Conservation (phyloP, 2,888 invertebrate species). For the Phlogophora meticulosa region DNA sequence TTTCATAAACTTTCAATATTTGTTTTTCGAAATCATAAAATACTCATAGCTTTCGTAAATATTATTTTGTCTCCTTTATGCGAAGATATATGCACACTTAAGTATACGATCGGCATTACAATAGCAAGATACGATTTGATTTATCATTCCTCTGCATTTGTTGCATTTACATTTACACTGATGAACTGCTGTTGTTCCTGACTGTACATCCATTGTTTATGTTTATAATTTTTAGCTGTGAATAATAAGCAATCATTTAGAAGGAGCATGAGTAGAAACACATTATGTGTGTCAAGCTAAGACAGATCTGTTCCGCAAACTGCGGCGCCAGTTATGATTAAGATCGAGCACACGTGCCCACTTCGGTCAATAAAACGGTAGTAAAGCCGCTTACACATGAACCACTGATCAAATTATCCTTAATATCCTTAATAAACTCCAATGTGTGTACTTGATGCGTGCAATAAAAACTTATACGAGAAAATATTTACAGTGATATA, state of each 20-base stretch:
- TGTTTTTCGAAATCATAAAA: conserved; percentile 37
- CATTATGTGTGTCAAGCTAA: conserved; percentile 54
- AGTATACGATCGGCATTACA: conserved; percentile 5
- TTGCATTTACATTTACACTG: conserved; percentile 20
- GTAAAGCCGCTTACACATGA: conserved; percentile 66
- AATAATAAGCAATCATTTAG: conserved; percentile 46
- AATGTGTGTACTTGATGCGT: conserved; percentile 53
- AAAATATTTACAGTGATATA: conserved; percentile 60
- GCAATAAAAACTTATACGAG: conserved; percentile 66
- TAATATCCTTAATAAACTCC: conserved; percentile 62
- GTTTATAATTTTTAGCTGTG: conserved; percentile 48
- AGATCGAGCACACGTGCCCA: conserved; percentile 69
- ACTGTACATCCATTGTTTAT: conserved; percentile 20
- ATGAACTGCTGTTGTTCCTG: conserved; percentile 1
- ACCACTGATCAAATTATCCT: conserved; percentile 66
- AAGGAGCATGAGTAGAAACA: conserved; percentile 40
- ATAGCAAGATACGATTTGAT: conserved; percentile 1
- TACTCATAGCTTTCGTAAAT: conserved; percentile 33
- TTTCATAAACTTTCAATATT: conserved; percentile 53
- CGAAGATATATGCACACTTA: neutral
- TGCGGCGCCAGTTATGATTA: conserved; percentile 69
- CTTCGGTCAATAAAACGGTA: conserved; percentile 69
- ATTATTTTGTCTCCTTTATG: neutral
- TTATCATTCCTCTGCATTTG: conserved; percentile 3
- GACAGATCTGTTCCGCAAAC: conserved; percentile 57